Percentiles rank a stretch among this genome's conserved stretches.
These are phyloP conservation scores for Drosophila willistoni DNA, from an alignment of 1,140 invertebrate genomes.

Conservation along the genomic window DNA sequence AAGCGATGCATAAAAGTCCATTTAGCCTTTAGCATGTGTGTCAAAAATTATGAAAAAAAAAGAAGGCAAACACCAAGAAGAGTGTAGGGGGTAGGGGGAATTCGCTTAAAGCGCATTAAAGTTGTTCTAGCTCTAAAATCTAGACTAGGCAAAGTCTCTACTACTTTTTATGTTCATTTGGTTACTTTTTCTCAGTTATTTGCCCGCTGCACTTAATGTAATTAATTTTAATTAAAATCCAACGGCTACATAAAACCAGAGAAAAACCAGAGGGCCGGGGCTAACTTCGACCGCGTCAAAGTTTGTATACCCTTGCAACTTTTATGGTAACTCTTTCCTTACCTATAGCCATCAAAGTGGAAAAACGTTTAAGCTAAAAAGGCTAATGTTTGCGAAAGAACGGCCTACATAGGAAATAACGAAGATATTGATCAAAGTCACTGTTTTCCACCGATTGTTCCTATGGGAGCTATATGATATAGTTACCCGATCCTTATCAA, in stretches of 20 bases:
- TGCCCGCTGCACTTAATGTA: conserved; percentile 78
- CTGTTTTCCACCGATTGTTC: too few relatives aligned
- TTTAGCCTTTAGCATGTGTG: conserved; percentile 31
- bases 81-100: background rate
- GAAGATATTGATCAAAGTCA: too few relatives aligned
- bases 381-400: too few relatives aligned
- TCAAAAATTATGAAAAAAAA: conserved; percentile 16
- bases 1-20: conserved; percentile 33
- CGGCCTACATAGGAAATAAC: too few relatives aligned
- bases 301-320: too few relatives aligned
- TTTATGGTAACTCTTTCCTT: too few relatives aligned
- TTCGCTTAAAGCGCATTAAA: conserved; percentile 58
- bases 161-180: conserved; percentile 29
- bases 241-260: conserved; percentile 36
- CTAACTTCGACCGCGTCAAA: too few relatives aligned
- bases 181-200: conserved; percentile 60
- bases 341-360: too few relatives aligned
- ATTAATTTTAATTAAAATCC: conserved; percentile 82
- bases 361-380: too few relatives aligned
- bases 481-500: too few relatives aligned
- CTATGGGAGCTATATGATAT: too few relatives aligned
- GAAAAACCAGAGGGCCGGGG: too few relatives aligned
- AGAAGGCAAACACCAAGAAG: conserved; percentile 11
- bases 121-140: background rate
- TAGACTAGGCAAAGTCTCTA: conserved; percentile 12